Percentiles rank a stretch among this genome's conserved stretches.
phyloP scores from a whole-genome alignment of 2,888 invertebrate species.

The Cephus nigrinus region DNA sequence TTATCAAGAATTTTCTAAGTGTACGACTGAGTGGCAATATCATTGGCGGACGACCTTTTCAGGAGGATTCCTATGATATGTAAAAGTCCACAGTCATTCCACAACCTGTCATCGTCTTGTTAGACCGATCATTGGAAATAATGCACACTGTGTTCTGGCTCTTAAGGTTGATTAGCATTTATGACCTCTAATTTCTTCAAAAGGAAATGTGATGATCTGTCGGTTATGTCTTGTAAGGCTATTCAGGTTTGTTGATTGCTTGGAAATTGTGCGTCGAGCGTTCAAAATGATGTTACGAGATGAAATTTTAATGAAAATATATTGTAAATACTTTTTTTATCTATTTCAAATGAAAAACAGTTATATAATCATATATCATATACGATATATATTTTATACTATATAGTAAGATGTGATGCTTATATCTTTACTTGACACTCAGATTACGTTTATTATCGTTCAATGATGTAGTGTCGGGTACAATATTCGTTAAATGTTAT shows the following conservation, averaged over 20 bases:
- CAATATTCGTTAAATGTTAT: neutral
- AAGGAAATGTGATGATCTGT: neutral
- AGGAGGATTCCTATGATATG: neutral
- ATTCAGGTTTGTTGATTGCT: neutral
- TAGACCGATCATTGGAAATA: neutral
- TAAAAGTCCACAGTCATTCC: neutral
- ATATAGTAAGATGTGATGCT: no score
- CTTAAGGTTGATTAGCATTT: neutral
- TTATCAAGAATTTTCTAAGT: neutral
- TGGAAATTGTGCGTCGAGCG: neutral
- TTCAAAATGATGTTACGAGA: neutral
- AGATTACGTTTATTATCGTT: neutral
- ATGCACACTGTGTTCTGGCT: neutral
- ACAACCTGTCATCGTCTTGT: neutral
- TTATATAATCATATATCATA: no score
- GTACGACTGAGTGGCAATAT: neutral
- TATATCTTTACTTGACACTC: neutral
- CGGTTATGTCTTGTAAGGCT: neutral
- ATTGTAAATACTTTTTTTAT: no score
- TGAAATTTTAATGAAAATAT: neutral
- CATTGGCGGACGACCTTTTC: neutral
- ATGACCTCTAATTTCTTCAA: neutral
- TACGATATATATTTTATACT: no score
- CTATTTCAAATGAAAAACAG: no score
- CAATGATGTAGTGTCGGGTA: neutral